Conservation (phyloP, 2,113 vertebrate genomes). For the Pterocles burchelli region DNA sequence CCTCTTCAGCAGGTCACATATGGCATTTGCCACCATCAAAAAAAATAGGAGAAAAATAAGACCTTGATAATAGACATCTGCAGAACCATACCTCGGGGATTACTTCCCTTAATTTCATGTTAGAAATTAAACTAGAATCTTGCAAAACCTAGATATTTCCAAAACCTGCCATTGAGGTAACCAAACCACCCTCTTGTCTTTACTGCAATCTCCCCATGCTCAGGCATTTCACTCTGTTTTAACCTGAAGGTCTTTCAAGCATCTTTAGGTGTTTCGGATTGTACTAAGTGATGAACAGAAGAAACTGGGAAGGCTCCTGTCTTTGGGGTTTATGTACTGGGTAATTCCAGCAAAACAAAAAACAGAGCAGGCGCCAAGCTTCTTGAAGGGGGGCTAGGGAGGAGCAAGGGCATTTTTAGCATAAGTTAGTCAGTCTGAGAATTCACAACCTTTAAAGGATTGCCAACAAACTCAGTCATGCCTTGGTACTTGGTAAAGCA, state of each 20-base stretch:
- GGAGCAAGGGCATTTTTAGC: neutral
- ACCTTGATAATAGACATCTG: neutral
- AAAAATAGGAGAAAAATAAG: neutral
- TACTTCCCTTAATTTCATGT: neutral
- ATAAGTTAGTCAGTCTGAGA: neutral
- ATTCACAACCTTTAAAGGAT: neutral
- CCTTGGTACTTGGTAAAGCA: neutral
- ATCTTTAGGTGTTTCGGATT: neutral
- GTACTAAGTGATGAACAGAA: neutral
- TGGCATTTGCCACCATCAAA: neutral
- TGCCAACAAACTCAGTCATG: neutral
- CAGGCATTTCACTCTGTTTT: neutral
- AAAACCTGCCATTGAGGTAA: neutral
- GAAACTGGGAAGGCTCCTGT: neutral
- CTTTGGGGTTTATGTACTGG: neutral
- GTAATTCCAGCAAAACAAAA: neutral
- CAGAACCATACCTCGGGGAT: neutral
- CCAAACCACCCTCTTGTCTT: neutral
- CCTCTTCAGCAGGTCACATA: fast-evolving
- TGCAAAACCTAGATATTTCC: neutral
- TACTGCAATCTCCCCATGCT: neutral
- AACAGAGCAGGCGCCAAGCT: neutral
- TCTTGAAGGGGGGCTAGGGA: neutral
- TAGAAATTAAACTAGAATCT: neutral
- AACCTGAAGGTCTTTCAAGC: neutral